Evolutionary conservation across 2,888 invertebrate species (phyloP), one percentile per base, ranked within the genome.

Genomic region (Timema cristinae): DNA sequence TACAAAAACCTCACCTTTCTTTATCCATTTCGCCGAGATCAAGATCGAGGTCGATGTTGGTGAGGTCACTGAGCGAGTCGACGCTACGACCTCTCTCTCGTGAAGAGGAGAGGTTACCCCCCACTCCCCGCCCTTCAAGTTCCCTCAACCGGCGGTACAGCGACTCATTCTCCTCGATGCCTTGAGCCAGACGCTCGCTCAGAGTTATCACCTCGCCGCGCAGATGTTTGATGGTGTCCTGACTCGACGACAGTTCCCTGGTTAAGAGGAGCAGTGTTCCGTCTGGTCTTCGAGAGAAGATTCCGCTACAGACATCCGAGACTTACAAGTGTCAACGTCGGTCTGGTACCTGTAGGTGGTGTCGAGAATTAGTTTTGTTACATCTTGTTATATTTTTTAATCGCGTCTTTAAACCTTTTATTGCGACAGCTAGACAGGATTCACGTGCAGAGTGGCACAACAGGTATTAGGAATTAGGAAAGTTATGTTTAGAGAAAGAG

Each of bases 51-150:
- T 92, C 92, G 71, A 94, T 86, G 78, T 92, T 92, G 8, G 92
- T 91, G 54, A 94, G 85, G 80, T 94, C 93, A 76, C 91, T 90
- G 9, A 94, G 84, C 6, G 94, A 93, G 77, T 92, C 91, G 7
- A 75, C 72, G 76, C 91, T 91, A 78, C 88, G 86, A 73, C 88
- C 86, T 74, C 87, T 87, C 76, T 87, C 87, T 78, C 86, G 84
- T 9, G 85, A 83, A 2, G 85, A 84, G 7, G 87, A 86, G 71
- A 87, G 83, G 9, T 82, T 80, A 66, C 83, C 80, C 51, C 73
- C 69, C 49, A 72, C 67, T 10, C 68, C 69, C 75, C 86, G 84
- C 16, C 88, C 88, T 82, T 93, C 92, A 48, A 93, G 80, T 77
- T 92, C 93, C 73, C 91, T 86, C 71, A 94, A 85, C 77, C 90